Conservation (phyloP, 2,797 vertebrate species). For the Acanthurus tractus region DNA sequence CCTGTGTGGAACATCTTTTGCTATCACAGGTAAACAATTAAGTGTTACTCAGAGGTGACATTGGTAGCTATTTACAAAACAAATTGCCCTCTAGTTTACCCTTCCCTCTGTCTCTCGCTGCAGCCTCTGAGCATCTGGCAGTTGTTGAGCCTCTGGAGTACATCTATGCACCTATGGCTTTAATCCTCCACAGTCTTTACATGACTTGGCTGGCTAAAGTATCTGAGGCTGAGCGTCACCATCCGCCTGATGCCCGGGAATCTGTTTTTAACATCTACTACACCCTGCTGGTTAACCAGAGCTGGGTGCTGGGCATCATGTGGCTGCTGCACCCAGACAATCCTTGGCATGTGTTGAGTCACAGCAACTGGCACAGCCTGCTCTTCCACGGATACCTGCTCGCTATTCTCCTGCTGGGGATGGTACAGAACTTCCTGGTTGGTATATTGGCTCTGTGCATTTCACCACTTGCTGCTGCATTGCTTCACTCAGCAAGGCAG, state of each 20-base stretch:
- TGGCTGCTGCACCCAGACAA: constrained; percentile 84
- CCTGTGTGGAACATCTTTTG: constrained; percentile 71
- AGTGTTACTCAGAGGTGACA: neutral
- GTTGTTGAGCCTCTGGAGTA: constrained; percentile 76
- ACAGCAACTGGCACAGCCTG: constrained; percentile 82
- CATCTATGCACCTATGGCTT: constrained; percentile 81
- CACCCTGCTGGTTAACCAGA: constrained; percentile 80
- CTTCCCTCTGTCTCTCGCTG: constrained; percentile 15
- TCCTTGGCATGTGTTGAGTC: constrained; percentile 69
- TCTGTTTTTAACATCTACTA: constrained; percentile 84
- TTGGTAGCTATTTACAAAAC: neutral
- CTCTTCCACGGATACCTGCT: constrained; percentile 85
- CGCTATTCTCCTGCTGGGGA: constrained; percentile 81
- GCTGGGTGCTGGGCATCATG: constrained; percentile 80
- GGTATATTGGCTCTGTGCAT: constrained; percentile 65
- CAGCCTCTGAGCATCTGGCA: constrained; percentile 70
- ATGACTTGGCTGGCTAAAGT: constrained; percentile 82
- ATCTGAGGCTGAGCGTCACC: constrained; percentile 54
- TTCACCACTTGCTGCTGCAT: constrained; percentile 77
- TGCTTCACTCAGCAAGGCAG: constrained; percentile 75
- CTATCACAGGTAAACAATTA: constrained; percentile 74
- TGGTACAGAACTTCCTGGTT: constrained; percentile 73
- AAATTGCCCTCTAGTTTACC: neutral
- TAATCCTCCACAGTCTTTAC: constrained; percentile 82
- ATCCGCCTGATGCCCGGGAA: constrained; percentile 14